Percentiles rank a stretch among this genome's conserved stretches.
These are phyloP conservation scores for Spatulosminthurus flaviceps DNA, from an alignment of 2,888 invertebrate genomes.

Conservation along the genomic window DNA sequence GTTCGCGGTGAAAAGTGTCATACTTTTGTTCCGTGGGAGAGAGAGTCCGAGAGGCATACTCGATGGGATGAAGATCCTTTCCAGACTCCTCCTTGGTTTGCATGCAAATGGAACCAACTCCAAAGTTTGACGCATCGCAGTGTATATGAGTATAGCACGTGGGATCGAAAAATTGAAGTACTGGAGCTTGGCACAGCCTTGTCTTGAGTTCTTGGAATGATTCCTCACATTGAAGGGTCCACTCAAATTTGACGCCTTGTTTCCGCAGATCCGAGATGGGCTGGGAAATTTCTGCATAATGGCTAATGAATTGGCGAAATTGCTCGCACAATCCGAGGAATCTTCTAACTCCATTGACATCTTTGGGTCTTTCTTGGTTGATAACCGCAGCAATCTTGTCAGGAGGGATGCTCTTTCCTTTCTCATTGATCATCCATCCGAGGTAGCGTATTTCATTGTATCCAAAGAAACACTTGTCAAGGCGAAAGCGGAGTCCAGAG, in stretches of 20 bases:
- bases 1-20: conserved; percentile 57
- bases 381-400: conserved; percentile 44
- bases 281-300: conserved; percentile 23
- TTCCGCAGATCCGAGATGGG: background rate
- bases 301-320: conserved; percentile 55
- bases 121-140: conserved; percentile 32
- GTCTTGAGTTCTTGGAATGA: too few relatives aligned
- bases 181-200: too few relatives aligned
- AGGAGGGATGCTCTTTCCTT: background rate
- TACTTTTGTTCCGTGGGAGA: conserved; percentile 38
- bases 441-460: background rate
- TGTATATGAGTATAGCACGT: background rate
- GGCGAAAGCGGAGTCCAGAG: background rate
- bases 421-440: background rate
- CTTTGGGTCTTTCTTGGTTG: conserved; percentile 45
- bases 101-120: conserved; percentile 16
- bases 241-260: background rate
- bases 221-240: background rate
- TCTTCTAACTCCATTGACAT: conserved; percentile 42
- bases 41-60: background rate
- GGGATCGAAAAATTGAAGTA: too few relatives aligned
- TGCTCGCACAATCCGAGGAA: conserved; percentile 56
- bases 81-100: background rate
- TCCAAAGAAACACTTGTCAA: conserved; percentile 21
- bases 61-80: background rate